Evolutionary conservation across 2,888 invertebrate genomes (phyloP).

Genomic region (Drosophila suboccidentalis): DNA sequence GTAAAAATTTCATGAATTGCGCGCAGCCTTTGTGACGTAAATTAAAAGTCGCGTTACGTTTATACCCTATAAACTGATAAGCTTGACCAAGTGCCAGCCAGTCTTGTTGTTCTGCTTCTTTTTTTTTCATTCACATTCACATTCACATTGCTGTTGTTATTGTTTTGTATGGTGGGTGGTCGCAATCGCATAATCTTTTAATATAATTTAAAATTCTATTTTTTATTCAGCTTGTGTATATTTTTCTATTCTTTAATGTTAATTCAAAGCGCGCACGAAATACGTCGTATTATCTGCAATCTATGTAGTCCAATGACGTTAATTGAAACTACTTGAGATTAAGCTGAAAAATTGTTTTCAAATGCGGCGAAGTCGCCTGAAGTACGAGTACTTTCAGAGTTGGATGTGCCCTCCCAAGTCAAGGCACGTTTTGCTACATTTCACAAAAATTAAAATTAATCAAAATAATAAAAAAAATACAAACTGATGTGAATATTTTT

Average conservation of each 20-base stretch:
- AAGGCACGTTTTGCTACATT: constrained; percentile 34
- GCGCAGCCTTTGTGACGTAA: constrained; percentile 64
- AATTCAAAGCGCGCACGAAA: constrained; percentile 53
- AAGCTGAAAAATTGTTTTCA: constrained; percentile 65
- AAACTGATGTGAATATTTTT: constrained; percentile 42
- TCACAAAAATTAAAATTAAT: not conserved
- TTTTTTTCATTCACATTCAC: constrained; percentile 38
- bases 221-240: constrained; percentile 32
- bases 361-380: constrained; percentile 33
- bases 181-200: constrained; percentile 54
- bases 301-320: constrained; percentile 81
- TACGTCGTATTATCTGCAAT: constrained; percentile 67
- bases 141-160: constrained; percentile 26
- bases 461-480: constrained; percentile 4
- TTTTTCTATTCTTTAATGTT: constrained; percentile 54
- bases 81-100: constrained; percentile 44
- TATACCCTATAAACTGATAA: constrained; percentile 45
- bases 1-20: constrained; percentile 71
- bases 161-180: constrained; percentile 52
- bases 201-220: constrained; percentile 44
- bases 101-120: not conserved
- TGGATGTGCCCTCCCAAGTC: constrained; percentile 33
- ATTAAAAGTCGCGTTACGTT: constrained; percentile 45
- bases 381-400: constrained; percentile 6
- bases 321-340: constrained; percentile 80